These are phyloP conservation scores for Lepisosteus oculatus DNA, from an alignment of 2,113 vertebrate genomes.

Conservation along the genomic window DNA sequence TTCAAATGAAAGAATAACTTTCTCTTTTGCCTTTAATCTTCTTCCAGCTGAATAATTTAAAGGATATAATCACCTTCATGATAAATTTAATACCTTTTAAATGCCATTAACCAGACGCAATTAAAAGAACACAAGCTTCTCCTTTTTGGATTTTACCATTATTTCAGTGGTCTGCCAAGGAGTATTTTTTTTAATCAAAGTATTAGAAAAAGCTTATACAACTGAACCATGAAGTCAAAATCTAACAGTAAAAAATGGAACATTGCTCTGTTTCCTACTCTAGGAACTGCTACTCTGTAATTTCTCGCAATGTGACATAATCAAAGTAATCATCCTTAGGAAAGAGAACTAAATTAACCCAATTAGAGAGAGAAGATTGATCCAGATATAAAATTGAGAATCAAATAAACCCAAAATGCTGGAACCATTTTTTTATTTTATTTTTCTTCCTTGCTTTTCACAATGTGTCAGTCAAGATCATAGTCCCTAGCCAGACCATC, in stretches of 20 bases:
- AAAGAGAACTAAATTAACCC: constrained; percentile 30
- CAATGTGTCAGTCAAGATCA: constrained; percentile 35
- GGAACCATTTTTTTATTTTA: constrained; percentile 44
- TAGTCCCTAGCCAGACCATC: constrained; percentile 16
- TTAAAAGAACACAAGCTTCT: too few species aligned
- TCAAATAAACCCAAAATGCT: constrained; percentile 32
- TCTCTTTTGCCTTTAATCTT: too few species aligned
- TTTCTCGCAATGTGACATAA: constrained; percentile 60
- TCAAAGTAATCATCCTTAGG: constrained; percentile 61
- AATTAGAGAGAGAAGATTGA: constrained; percentile 45
- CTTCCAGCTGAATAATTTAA: too few species aligned
- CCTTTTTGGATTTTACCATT: constrained; percentile 36
- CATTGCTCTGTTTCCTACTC: constrained; percentile 23
- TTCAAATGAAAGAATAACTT: too few species aligned
- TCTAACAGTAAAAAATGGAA: too few species aligned
- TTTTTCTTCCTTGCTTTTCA: constrained; percentile 29
- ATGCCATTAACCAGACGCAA: too few species aligned
- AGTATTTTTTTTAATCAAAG: constrained; percentile 52
- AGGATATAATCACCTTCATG: too few species aligned
- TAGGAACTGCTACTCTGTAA: constrained; percentile 39
- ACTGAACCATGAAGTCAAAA: too few species aligned
- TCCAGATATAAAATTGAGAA: constrained; percentile 25
- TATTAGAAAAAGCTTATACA: too few species aligned
- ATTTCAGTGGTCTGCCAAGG: constrained; percentile 47
- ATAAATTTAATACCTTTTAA: too few species aligned